These are phyloP conservation scores for Parthenolecanium corni DNA, from an alignment of 2,888 invertebrate species.

Conservation along the genomic window DNA sequence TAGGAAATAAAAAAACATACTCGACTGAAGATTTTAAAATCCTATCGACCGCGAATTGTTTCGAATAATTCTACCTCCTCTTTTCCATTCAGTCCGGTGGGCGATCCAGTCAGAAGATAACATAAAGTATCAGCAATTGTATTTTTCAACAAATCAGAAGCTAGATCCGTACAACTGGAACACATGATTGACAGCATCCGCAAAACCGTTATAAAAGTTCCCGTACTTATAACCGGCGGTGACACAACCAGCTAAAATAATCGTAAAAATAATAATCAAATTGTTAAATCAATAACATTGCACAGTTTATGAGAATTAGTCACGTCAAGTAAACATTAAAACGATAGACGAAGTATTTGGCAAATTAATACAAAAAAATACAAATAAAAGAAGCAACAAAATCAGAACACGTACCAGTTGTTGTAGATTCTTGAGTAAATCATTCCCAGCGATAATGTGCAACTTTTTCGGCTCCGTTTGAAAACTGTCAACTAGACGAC, in stretches of 20 bases:
- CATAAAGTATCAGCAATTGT: constrained; percentile 92
- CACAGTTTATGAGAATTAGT: not conserved
- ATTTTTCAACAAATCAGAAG: constrained; percentile 79
- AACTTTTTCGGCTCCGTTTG: constrained; percentile 80
- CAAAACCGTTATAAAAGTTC: constrained; percentile 91
- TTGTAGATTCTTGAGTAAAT: constrained; percentile 82
- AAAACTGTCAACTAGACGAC: constrained; percentile 90
- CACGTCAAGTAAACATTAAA: not conserved
- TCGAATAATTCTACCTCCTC: constrained; percentile 10
- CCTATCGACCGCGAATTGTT: not conserved
- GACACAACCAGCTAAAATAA: constrained; percentile 67
- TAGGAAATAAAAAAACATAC: constrained; percentile 33
- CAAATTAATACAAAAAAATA: not conserved
- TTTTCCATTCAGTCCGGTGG: constrained; percentile 18
- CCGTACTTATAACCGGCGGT: constrained; percentile 87
- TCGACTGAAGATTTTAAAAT: not conserved
- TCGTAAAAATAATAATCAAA: not conserved
- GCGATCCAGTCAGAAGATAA: constrained; percentile 78
- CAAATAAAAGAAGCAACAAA: constrained; percentile 11
- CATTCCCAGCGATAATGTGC: constrained; percentile 86
- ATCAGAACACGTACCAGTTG: constrained; percentile 51
- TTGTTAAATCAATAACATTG: not conserved
- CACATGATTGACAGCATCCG: constrained; percentile 95
- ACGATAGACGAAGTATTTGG: not conserved
- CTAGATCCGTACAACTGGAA: constrained; percentile 85